Conservation (phyloP, 2,888 invertebrate species). For the Encarsia formosa region DNA sequence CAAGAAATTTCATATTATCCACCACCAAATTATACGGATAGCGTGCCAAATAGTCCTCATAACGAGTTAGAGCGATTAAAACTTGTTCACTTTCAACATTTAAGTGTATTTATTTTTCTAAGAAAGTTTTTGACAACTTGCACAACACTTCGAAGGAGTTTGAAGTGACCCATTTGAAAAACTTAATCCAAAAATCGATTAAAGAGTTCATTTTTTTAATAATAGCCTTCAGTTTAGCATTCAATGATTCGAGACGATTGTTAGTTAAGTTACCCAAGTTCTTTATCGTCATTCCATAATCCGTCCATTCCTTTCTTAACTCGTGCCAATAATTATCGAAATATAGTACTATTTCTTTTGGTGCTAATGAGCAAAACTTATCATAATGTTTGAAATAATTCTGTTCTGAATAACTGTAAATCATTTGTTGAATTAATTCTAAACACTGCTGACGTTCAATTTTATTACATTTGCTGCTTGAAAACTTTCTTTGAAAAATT, state of each 20-base stretch:
- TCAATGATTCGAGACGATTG: background rate
- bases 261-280: background rate
- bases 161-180: background rate
- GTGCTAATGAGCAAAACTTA: background rate
- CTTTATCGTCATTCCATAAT: background rate
- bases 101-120: too few species aligned
- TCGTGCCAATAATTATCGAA: background rate
- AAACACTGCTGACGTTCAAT: background rate
- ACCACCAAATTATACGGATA: too few species aligned
- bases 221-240: background rate
- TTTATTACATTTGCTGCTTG: background rate
- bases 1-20: too few species aligned
- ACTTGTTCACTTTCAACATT: too few species aligned
- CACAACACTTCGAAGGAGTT: too few species aligned
- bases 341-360: background rate
- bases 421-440: background rate
- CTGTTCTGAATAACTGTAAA: background rate
- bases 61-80: too few species aligned
- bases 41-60: too few species aligned
- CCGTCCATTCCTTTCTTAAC: background rate
- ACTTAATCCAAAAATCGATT: background rate
- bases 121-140: too few species aligned
- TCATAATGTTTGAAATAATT: background rate
- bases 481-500: background rate
- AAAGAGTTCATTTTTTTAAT: background rate